A percentile compares a stretch with the other conserved stretches of the same genome.
Conservation (phyloP, 2,888 invertebrate species). For the Schrankia costaestrigalis region DNA sequence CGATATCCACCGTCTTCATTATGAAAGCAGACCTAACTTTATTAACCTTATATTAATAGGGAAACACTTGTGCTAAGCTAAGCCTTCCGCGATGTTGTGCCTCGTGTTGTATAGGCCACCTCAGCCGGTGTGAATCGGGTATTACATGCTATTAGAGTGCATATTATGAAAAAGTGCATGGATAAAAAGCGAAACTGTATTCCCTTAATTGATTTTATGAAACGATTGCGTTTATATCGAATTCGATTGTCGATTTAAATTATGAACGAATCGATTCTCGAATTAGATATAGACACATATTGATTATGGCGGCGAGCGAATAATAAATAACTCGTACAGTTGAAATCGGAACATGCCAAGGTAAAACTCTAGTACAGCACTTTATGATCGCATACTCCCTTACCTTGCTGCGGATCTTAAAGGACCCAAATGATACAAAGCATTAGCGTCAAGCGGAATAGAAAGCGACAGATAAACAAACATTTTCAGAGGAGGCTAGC, state of each 20-base stretch:
- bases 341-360: conserved; percentile 38
- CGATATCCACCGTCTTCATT: conserved; percentile 53
- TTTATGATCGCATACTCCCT: conserved; percentile 42
- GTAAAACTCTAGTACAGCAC: conserved; percentile 40
- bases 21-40: conserved; percentile 70
- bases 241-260: conserved; percentile 18
- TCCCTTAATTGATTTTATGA: conserved; percentile 5
- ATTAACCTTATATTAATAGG: conserved; percentile 54
- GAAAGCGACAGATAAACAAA: conserved; percentile 69
- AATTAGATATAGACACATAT: conserved; percentile 22
- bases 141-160: conserved; percentile 61
- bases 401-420: conserved; percentile 34
- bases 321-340: conserved; percentile 16
- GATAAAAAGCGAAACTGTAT: conserved; percentile 27
- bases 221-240: conserved; percentile 14
- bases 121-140: conserved; percentile 78
- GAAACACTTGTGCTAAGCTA: conserved; percentile 54
- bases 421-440: conserved; percentile 50
- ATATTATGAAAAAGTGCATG: conserved; percentile 52
- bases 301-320: conserved; percentile 8
- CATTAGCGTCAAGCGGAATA: conserved; percentile 67
- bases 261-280: background rate
- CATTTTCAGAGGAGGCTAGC: conserved; percentile 80
- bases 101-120: conserved; percentile 49
- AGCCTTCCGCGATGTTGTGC: conserved; percentile 64